Conservation (phyloP, 2,888 invertebrate genomes). For the Himalopsyche japonica region DNA sequence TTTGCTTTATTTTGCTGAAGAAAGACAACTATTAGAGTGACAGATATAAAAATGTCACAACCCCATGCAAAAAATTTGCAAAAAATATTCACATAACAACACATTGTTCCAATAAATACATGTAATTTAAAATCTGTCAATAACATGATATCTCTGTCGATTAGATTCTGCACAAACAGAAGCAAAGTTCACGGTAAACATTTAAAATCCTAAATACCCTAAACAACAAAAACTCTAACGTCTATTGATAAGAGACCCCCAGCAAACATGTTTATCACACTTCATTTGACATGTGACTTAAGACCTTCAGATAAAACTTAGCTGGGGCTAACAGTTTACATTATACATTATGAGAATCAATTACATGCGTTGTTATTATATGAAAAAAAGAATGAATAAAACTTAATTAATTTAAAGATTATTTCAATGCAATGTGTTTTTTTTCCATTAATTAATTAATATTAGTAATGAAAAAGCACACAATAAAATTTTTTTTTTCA, state of each 20-base stretch:
- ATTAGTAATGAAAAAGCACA: neutral
- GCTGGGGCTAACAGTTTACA: conserved; percentile 8
- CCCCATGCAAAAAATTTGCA: too few species aligned
- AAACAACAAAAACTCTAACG: conserved; percentile 9
- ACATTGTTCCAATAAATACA: neutral
- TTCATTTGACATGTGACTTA: conserved; percentile 33
- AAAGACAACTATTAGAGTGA: too few species aligned
- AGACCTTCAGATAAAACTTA: conserved; percentile 30
- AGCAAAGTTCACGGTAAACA: conserved; percentile 9
- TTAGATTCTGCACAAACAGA: neutral
- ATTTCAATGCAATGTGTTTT: neutral
- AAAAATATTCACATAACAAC: too few species aligned
- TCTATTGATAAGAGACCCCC: conserved; percentile 35
- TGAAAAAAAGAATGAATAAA: neutral
- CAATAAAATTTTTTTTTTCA: too few species aligned
- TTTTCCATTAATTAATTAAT: neutral
- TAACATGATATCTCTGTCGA: neutral
- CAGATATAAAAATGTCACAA: too few species aligned
- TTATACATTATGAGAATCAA: neutral
- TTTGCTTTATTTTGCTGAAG: too few species aligned
- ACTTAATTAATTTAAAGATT: neutral
- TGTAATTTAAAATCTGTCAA: neutral
- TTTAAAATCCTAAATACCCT: conserved; percentile 6
- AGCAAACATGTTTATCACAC: conserved; percentile 37
- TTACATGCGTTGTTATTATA: neutral